A percentile compares a stretch with the other conserved stretches of the same genome.
These are phyloP conservation scores for Actinernus sp. DNA, from an alignment of 92 coral and sea anemone genomes.

Conservation along the genomic window DNA sequence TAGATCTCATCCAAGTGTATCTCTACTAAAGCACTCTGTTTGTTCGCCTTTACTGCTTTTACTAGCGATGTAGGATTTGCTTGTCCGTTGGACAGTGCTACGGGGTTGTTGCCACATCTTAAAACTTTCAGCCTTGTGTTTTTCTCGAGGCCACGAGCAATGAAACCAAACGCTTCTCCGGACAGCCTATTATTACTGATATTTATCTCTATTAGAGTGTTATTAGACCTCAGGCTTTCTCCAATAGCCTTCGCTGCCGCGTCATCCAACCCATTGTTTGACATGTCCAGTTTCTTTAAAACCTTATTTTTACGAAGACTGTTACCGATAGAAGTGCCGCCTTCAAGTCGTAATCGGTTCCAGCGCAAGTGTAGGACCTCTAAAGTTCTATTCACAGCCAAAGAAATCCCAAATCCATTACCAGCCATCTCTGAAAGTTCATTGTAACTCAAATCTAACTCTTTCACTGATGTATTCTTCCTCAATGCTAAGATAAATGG, in stretches of 20 bases:
- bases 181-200: conserved; percentile 27
- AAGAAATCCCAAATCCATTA: background rate
- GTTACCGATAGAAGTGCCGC: conserved; percentile 2
- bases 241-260: conserved; percentile 8
- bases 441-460: conserved; percentile 15
- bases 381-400: conserved; percentile 6
- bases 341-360: conserved; percentile 23
- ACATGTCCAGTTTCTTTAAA: conserved; percentile 6
- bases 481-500: background rate
- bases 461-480: conserved; percentile 8
- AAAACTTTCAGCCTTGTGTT: conserved; percentile 6
- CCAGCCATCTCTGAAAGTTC: conserved; percentile 20
- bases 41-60: conserved; percentile 10
- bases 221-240: conserved; percentile 18
- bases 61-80: background rate
- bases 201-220: conserved; percentile 8
- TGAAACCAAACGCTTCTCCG: conserved; percentile 6
- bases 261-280: conserved; percentile 35
- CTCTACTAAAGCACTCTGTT: conserved; percentile 1
- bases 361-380: conserved; percentile 17
- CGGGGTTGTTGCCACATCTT: conserved; percentile 30
- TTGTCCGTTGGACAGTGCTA: conserved; percentile 7
- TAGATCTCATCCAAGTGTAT: conserved; percentile 28
- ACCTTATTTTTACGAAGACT: conserved; percentile 12
- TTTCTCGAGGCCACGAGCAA: conserved; percentile 10